Evolutionary conservation across 2,888 invertebrate genomes (phyloP), one percentile per base, ranked within the genome.

Genomic region (Microctonus hyperodae): DNA sequence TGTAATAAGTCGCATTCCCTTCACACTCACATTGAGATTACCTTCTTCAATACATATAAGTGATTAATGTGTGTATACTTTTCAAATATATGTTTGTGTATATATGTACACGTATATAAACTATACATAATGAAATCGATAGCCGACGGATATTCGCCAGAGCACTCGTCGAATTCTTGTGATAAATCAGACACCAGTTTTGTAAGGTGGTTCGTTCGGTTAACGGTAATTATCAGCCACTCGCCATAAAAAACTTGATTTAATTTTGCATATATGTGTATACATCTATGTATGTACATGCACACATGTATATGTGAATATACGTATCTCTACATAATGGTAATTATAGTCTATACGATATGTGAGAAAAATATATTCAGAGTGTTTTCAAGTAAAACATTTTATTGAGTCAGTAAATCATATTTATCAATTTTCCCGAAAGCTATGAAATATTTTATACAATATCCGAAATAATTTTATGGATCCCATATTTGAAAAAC

Each of bases 161-260:
- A 57, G 33, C 35, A 59, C 23, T 59, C 37, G 44, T 44, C 44
- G 44, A 16, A 16, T 16, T 44, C 20, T 44, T 16, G 23, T 33
- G 25, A 62, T 62, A 62, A 62, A 64, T 56, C 64, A 64, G 28
- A 40, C 37, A 22, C 33, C 20, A 16, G 48, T 33, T 50, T 33
- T 13, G 16, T 33, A 31, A n/a, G 33, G 25, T 44, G 25, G 40
- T 48, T 40, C 44, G 23, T n/a, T 40, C 62, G 71, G 71, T 67
- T 72, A 71, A 71, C 72, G 72, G 72, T 73, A 67, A 69, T 72
- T 69, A 71, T 72, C 71, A 71, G 69, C 64, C 64, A 69, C 64
- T 74, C 65, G 68, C 61, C 70, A 69, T 72, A 74, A 74, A 75
- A 77, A 76, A 73, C 73, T 65, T 74, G 74, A 75, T 75, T 77